These are phyloP conservation scores for Catalaphyllia jardinei DNA, from an alignment of 64 coral and sea anemone genomes.

Conservation along the genomic window DNA sequence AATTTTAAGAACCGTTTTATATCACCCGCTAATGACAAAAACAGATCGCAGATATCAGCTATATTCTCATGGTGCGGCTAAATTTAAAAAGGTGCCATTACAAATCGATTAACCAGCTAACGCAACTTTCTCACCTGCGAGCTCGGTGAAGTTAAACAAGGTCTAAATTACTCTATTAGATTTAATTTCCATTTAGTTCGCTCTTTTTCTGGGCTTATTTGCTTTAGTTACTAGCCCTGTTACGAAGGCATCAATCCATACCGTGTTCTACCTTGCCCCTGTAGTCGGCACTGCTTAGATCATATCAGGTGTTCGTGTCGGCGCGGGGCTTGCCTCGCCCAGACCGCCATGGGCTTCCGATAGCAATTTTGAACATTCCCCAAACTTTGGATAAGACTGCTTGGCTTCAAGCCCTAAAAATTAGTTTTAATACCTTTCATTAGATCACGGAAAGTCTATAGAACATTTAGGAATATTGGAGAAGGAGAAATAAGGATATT, in stretches of 20 bases:
- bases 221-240: not conserved
- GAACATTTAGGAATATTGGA: not conserved
- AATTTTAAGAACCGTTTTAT: not conserved
- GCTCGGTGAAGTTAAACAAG: not conserved
- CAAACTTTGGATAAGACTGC: not conserved
- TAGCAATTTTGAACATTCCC: conserved; percentile 15
- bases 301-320: not conserved
- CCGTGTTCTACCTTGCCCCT: not conserved
- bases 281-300: conserved; percentile 23
- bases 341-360: not conserved
- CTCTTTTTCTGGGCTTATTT: not conserved
- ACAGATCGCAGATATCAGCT: not conserved
- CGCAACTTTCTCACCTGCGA: too few species aligned
- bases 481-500: not conserved
- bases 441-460: not conserved
- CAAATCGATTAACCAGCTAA: conserved; percentile 43
- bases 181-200: not conserved
- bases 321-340: not conserved
- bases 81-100: conserved; percentile 27
- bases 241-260: not conserved
- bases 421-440: not conserved
- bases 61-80: conserved; percentile 8
- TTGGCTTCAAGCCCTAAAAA: not conserved
- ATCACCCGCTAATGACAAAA: conserved; percentile 1
- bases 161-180: not conserved